Percentiles rank a stretch among this genome's conserved stretches.
Evolutionary conservation across 2,797 vertebrate genomes (phyloP).

Genomic region (Helostoma temminkii): DNA sequence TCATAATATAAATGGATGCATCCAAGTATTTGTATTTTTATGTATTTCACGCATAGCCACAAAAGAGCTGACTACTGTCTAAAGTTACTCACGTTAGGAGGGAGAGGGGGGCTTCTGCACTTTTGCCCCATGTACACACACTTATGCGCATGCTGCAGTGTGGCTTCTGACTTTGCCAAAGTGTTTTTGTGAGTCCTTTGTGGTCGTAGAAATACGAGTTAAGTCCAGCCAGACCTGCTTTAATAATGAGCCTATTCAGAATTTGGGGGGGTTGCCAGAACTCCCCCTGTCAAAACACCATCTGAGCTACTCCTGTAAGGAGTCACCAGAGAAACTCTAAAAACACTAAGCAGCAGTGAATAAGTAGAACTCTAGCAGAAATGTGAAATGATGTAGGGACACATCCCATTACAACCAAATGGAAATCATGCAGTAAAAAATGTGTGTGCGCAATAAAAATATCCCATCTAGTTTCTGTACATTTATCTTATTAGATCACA

Average conservation of each 20-base stretch:
- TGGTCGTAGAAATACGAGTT: slow-evolving; percentile 71
- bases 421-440: neutral
- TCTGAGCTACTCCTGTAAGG: slow-evolving; percentile 52
- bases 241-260: slow-evolving; percentile 82
- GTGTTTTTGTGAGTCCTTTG: slow-evolving; percentile 79
- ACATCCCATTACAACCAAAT: slow-evolving; percentile 19
- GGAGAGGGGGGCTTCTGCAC: slow-evolving; percentile 9
- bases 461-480: neutral
- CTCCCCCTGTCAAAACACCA: slow-evolving; percentile 76
- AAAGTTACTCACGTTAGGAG: slow-evolving; percentile 40
- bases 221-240: slow-evolving; percentile 66
- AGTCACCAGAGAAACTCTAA: slow-evolving; percentile 62
- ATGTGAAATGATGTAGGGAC: too few species aligned
- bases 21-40: slow-evolving; percentile 3
- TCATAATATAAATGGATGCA: slow-evolving; percentile 7
- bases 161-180: slow-evolving; percentile 69
- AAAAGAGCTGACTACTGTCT: slow-evolving; percentile 55
- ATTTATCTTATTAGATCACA: neutral
- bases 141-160: slow-evolving; percentile 35
- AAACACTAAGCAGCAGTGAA: slow-evolving; percentile 37
- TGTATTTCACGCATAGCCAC: slow-evolving; percentile 15
- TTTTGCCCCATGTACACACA: slow-evolving; percentile 30
- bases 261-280: slow-evolving; percentile 65
- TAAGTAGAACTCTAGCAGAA: too few species aligned
- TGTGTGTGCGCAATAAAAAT: neutral